Conservation (phyloP, 2,888 invertebrate genomes). For the Syritta pipiens region DNA sequence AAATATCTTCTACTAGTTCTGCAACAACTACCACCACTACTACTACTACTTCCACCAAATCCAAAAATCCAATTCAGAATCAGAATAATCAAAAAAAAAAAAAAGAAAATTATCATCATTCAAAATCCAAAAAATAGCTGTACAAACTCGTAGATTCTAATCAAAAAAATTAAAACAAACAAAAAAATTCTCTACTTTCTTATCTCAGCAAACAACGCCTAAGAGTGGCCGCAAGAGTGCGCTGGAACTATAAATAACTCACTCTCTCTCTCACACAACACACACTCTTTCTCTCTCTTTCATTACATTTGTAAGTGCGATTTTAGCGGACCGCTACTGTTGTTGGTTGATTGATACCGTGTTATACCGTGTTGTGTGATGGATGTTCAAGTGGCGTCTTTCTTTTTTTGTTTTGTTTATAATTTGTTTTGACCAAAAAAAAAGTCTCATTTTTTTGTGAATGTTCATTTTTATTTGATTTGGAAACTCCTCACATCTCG, state of each 20-base stretch:
- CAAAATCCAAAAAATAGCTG: constrained; percentile 74
- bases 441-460: constrained; percentile 11
- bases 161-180: constrained; percentile 70
- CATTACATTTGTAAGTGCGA: constrained; percentile 79
- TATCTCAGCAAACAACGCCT: constrained; percentile 78
- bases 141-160: constrained; percentile 71
- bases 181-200: constrained; percentile 72
- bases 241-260: constrained; percentile 78
- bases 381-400: constrained; percentile 46
- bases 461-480: not conserved
- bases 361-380: constrained; percentile 46
- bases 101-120: constrained; percentile 70
- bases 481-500: not conserved
- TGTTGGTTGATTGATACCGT: constrained; percentile 54
- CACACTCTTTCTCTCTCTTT: constrained; percentile 71
- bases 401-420: not conserved
- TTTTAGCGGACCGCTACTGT: constrained; percentile 46
- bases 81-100: constrained; percentile 64
- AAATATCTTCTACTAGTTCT: constrained; percentile 66
- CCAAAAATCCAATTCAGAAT: constrained; percentile 60
- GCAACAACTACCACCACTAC: constrained; percentile 53
- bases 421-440: constrained; percentile 37
- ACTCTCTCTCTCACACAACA: constrained; percentile 46
- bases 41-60: constrained; percentile 46
- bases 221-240: constrained; percentile 78